These are phyloP conservation scores for Calonectris borealis DNA, from an alignment of 2,113 vertebrate genomes.

Conservation along the genomic window DNA sequence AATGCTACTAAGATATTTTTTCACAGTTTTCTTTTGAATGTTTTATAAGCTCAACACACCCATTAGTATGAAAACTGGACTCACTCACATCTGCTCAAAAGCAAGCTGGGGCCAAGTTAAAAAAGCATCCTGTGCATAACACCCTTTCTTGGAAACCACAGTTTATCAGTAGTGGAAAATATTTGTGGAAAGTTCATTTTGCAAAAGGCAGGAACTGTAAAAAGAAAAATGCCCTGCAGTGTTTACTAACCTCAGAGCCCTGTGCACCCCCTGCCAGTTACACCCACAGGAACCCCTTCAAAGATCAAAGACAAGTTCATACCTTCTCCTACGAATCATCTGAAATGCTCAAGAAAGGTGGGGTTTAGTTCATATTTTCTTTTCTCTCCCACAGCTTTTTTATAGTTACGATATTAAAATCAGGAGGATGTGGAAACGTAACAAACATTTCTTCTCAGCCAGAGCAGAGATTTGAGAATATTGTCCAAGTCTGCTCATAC, in stretches of 20 bases:
- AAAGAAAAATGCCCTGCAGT: background rate
- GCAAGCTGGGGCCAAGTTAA: background rate
- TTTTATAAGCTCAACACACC: background rate
- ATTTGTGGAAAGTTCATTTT: background rate
- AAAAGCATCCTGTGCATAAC: background rate
- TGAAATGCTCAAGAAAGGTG: background rate
- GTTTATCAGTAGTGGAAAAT: background rate
- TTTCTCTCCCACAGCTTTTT: background rate
- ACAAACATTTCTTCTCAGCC: background rate
- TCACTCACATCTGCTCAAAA: background rate
- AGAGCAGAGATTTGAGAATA: background rate
- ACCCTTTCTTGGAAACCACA: background rate
- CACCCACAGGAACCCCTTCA: background rate
- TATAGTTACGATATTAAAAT: background rate
- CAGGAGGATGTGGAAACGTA: background rate
- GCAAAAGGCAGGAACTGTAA: background rate
- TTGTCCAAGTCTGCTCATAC: background rate
- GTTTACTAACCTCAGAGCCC: background rate
- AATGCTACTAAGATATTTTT: background rate
- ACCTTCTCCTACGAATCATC: background rate
- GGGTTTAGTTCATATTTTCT: background rate
- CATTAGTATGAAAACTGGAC: conserved; percentile 6
- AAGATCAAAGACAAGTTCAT: background rate
- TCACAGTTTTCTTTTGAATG: background rate
- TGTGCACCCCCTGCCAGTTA: background rate